Evolutionary conservation across 2,113 vertebrate genomes (phyloP).

Genomic region (Egretta garzetta): DNA sequence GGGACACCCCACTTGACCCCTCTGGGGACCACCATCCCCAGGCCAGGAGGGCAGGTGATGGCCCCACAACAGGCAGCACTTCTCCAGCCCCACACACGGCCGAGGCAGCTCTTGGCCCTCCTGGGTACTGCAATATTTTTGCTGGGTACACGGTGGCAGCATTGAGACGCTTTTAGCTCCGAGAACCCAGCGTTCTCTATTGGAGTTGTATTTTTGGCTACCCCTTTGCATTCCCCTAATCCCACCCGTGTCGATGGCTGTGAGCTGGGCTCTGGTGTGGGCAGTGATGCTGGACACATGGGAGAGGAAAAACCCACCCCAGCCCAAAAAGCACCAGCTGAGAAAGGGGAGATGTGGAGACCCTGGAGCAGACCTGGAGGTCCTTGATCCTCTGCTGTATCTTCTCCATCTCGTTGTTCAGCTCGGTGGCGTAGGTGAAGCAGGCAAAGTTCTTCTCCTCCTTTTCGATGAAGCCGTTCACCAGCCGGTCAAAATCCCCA

Average conservation of each 20-base stretch:
- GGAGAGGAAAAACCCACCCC: background rate
- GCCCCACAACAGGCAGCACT: background rate
- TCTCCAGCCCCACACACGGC: background rate
- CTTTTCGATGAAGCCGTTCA: slow-evolving; percentile 15
- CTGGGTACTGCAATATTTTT: background rate
- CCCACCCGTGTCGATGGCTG: background rate
- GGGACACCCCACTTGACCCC: background rate
- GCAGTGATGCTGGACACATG: rapidly evolving
- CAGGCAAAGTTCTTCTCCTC: slow-evolving; percentile 69
- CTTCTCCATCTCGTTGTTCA: slow-evolving; percentile 53
- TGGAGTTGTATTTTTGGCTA: rapidly evolving
- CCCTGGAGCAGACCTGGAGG: slow-evolving; percentile 64
- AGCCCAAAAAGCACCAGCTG: background rate
- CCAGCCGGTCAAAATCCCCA: background rate
- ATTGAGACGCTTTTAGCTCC: background rate
- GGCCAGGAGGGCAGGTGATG: background rate
- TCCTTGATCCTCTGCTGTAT: slow-evolving; percentile 35
- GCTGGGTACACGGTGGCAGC: slow-evolving; percentile 54
- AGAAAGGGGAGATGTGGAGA: background rate
- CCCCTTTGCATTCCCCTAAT: background rate
- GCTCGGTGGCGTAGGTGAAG: slow-evolving; percentile 56
- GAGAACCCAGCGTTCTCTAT: rapidly evolving
- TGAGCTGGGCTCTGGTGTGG: background rate
- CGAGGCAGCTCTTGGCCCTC: rapidly evolving
- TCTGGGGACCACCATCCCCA: background rate